Evolutionary conservation across 2,888 invertebrate genomes (phyloP).

Genomic region (Cyrtodaria siliqua): DNA sequence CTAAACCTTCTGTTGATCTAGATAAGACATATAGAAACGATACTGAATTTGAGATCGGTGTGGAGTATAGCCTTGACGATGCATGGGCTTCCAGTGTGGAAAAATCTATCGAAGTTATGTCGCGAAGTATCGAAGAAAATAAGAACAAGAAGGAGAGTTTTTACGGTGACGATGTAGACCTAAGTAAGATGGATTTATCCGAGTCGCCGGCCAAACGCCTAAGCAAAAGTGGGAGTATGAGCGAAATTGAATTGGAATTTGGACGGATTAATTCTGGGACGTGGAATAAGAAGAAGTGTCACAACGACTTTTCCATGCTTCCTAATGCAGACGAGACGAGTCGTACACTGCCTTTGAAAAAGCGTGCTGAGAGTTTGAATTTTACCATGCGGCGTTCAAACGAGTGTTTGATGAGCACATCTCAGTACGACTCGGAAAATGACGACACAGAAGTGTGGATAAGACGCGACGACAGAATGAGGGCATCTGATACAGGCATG

Average conservation of each 20-base stretch:
- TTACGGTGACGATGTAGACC: constrained; percentile 54
- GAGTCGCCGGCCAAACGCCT: constrained; percentile 54
- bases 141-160: constrained; percentile 36
- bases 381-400: constrained; percentile 38
- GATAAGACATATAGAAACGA: constrained; percentile 46
- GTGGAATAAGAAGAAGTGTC: constrained; percentile 76
- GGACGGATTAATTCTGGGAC: constrained; percentile 74
- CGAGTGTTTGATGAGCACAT: constrained; percentile 19
- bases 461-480: constrained; percentile 50
- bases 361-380: constrained; percentile 59
- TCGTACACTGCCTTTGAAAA: constrained; percentile 63
- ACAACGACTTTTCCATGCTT: constrained; percentile 66
- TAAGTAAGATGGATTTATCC: constrained; percentile 50
- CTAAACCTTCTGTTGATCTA: constrained; percentile 22
- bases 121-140: constrained; percentile 58
- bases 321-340: constrained; percentile 82
- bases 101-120: constrained; percentile 61
- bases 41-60: constrained; percentile 53
- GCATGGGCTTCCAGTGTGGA: constrained; percentile 60
- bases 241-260: constrained; percentile 56
- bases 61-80: constrained; percentile 60
- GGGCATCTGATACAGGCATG: constrained; percentile 47
- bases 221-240: constrained; percentile 59
- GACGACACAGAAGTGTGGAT: constrained; percentile 62
- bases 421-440: constrained; percentile 38